Base-by-base conservation (phyloP, 2,888 invertebrate genomes). In the Hypselothyrea guttata region DNA sequence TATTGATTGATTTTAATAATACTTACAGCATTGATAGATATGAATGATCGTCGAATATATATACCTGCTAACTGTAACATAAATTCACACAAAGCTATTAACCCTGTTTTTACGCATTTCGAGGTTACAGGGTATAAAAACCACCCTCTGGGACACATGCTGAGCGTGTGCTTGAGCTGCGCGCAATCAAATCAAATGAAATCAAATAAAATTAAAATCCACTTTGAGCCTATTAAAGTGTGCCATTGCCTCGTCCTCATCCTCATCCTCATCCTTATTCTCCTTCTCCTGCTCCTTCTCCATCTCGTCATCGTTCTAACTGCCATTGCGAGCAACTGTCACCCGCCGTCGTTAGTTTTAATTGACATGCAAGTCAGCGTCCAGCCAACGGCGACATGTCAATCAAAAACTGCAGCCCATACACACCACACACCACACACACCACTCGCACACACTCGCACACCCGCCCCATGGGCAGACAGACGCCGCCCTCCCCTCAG, bases 321-420 rank as follows among this genome's bases (percentile, higher is more conserved):
- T 40, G 13, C 41, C 18, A 35, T 35, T 30, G 37, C 48, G 5
- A 42, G 48, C 44, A 52, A 54, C 72, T 64, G 75, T 70, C 83
- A 65, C 67, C 68, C 68, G 63, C 42, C 69, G 78, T 86, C 78
- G 81, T 84, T 77, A 71, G 85, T 79, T 86, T 88, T 76, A 88
- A 86, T 88, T 88, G 87, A 88, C 86, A 79, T 77, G 75, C 84
- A 86, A 89, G 88, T 89, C 89, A 89, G 85, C 88, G 88, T 82
- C 75, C 84, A 81, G 77, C 76, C 81, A 63, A 72, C 76, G 73
- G 55, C 74, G 74, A 88, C 88, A 83, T 89, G 89, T 89, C 88
- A 89, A 89, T 89, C 88, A 89, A 87, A 22, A 66, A 53, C 51
- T 58, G 68, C 71, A 67, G 62, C 55, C 44, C 28, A 8, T 7